phyloP scores from a whole-genome alignment of 2,888 invertebrate genomes.

The Isotomurus palustris region DNA sequence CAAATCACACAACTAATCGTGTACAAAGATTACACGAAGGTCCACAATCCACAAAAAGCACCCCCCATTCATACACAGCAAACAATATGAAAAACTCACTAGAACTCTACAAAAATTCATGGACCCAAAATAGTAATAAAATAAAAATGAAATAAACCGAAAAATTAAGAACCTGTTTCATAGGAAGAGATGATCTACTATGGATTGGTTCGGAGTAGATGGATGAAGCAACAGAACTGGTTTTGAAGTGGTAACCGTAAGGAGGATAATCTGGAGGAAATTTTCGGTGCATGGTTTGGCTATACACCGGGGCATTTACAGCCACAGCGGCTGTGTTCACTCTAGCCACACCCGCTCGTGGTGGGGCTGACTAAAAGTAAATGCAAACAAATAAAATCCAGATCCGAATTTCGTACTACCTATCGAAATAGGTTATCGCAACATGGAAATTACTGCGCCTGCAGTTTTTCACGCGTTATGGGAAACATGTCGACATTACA shows the following conservation, averaged over 20 bases:
- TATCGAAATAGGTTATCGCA: too few species aligned
- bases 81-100: conserved; percentile 1
- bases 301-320: conserved; percentile 12
- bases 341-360: conserved; percentile 24
- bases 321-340: conserved; percentile 13
- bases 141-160: conserved; percentile 17
- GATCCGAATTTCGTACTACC: neutral
- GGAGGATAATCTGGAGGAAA: conserved; percentile 5
- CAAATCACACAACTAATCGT: too few species aligned
- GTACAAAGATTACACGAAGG: too few species aligned
- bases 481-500: too few species aligned
- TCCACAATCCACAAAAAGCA: too few species aligned
- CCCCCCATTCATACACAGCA: too few species aligned
- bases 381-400: too few species aligned
- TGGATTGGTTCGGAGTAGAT: conserved; percentile 39
- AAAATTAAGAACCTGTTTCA: conserved; percentile 33
- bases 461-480: too few species aligned
- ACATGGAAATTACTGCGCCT: too few species aligned
- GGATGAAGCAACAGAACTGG: conserved; percentile 33
- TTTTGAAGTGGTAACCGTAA: conserved; percentile 26
- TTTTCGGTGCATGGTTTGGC: conserved; percentile 7
- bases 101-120: neutral
- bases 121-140: conserved; percentile 4
- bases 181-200: conserved; percentile 34
- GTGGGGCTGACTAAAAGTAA: conserved; percentile 11